A percentile compares a stretch with the other conserved stretches of the same genome.
phyloP scores from a whole-genome alignment of 2,888 invertebrate genomes.

The Drosophila vallismaia region DNA sequence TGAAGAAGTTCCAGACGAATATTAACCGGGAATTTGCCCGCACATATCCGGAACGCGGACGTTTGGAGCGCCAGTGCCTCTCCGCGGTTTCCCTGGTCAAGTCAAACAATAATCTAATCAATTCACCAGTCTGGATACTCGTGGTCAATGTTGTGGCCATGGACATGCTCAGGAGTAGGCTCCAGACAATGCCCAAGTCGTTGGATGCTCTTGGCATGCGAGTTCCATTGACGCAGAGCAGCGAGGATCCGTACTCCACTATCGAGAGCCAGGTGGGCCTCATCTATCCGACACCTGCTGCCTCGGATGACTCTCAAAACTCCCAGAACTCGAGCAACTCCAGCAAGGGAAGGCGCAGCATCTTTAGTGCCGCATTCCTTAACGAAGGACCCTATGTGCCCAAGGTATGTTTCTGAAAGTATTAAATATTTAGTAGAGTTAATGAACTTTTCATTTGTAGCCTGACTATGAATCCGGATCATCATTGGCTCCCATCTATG shows the following conservation, averaged over 20 bases:
- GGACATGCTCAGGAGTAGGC: slow-evolving; percentile 89
- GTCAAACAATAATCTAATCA: slow-evolving; percentile 87
- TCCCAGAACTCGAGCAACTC: slow-evolving; percentile 78
- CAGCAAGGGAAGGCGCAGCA: slow-evolving; percentile 77
- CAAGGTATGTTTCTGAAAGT: slow-evolving; percentile 72
- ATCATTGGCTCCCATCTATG: slow-evolving; percentile 60
- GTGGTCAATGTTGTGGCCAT: slow-evolving; percentile 91
- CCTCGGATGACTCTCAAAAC: slow-evolving; percentile 78
- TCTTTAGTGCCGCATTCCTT: slow-evolving; percentile 75
- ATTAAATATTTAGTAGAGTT: not conserved
- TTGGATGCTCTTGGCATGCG: slow-evolving; percentile 79
- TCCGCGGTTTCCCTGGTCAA: slow-evolving; percentile 89
- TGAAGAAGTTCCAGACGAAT: slow-evolving; percentile 89
- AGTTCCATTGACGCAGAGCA: slow-evolving; percentile 74
- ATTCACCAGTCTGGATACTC: slow-evolving; percentile 91
- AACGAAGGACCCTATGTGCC: slow-evolving; percentile 83
- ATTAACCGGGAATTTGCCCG: slow-evolving; percentile 88
- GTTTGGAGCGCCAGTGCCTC: slow-evolving; percentile 89
- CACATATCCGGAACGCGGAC: slow-evolving; percentile 88
- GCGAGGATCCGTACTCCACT: slow-evolving; percentile 83
- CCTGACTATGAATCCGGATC: slow-evolving; percentile 81
- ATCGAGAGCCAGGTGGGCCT: slow-evolving; percentile 83
- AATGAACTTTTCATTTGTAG: slow-evolving; percentile 51
- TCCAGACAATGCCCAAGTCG: slow-evolving; percentile 85
- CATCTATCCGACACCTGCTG: slow-evolving; percentile 81